phyloP scores from a whole-genome alignment of 92 coral and sea anemone species.

The Parazoanthus darwini region DNA sequence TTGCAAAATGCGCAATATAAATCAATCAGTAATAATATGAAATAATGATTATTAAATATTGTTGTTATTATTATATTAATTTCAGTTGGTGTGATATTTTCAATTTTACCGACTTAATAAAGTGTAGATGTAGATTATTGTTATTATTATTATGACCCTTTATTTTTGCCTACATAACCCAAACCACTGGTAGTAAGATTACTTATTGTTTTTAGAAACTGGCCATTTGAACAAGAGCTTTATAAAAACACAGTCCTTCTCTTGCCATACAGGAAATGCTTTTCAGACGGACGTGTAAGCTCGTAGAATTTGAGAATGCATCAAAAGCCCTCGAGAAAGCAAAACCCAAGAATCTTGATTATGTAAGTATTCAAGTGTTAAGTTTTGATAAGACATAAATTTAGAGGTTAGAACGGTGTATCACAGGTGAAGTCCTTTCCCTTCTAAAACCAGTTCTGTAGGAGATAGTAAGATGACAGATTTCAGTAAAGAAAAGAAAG shows the following conservation, averaged over 20 bases:
- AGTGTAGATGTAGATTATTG: no score
- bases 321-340: conserved; percentile 90
- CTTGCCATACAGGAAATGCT: conserved; percentile 74
- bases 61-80: no score
- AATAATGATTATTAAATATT: no score
- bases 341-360: conserved; percentile 91
- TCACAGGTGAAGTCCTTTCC: no score
- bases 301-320: conserved; percentile 93
- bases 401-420: background rate
- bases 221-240: background rate
- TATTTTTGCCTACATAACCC: background rate
- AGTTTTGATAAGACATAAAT: background rate
- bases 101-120: no score
- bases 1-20: no score
- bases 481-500: no score
- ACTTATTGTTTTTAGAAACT: background rate
- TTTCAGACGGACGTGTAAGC: conserved; percentile 87
- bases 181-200: background rate
- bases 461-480: no score
- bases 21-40: no score
- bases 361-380: conserved; percentile 44
- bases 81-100: no score
- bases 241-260: background rate
- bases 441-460: no score
- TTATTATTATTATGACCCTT: no score